Base-by-base conservation (phyloP, 2,797 vertebrate species). In the Mycteria americana region DNA sequence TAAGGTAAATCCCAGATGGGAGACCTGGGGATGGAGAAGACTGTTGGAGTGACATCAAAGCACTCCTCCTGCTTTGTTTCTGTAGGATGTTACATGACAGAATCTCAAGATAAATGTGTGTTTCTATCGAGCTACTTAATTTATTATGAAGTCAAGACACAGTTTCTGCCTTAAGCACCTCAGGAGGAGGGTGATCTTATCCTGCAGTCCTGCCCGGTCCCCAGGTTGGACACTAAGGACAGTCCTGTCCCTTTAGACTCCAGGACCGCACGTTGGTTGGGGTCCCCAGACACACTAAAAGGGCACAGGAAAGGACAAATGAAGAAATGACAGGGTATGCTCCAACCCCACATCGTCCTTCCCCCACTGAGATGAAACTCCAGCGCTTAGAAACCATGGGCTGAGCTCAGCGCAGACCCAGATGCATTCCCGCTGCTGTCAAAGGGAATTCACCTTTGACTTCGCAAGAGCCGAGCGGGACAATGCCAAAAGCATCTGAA, bases 11-110 rank as follows among this genome's bases (percentile, higher is more conserved):
- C 78, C 62, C 75, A 78, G 41, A 18, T 60, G 60, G 70, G 39
- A 93, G 43, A 94, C 51, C 59, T 5, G 2, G 35, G 74, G 53
- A 88, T 53, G 68, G 50, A 85, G 48, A 80, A 70, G 23, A 37
- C 17, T 73, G 45, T 19, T 86, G 70, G 82, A 92, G 59, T 45
- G 50, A 88, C 67, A 86, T 94, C 88, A 95, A 95, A 94, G 78
- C 67, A 48, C 51, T 87, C 39, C 37, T 78, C 46, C 75, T 68
- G 53, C 84, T 74, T 92, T 79, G 81, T 94, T 77, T 89, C 91
- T 64, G 39, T 67, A 74, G 92, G 67, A 74, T 83, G 56, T 82
- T 87, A 85, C 84, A 68, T 9, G 84, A 89, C 68, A 89, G 43
- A 92, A 87, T 28, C 45, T 93, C 28, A 33, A 88, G 86, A 91